Evolutionary conservation across 2,888 invertebrate genomes (phyloP).

Genomic region (Philhelius pedissequus): DNA sequence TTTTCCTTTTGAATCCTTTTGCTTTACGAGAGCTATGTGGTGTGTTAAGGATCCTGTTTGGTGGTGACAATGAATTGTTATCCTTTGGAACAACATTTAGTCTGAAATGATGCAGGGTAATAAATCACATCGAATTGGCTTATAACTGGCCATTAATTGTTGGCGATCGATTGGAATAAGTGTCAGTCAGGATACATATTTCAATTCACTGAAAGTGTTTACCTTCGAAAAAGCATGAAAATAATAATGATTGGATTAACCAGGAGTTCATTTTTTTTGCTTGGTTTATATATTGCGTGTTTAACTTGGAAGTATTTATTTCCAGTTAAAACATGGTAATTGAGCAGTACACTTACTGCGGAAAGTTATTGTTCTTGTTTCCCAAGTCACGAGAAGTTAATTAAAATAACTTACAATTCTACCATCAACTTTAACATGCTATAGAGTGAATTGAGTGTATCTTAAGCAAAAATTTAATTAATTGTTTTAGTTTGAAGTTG

Average conservation of each 20-base stretch:
- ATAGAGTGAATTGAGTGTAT: neutral
- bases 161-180: slow-evolving; percentile 57
- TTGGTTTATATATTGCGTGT: too few species aligned
- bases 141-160: slow-evolving; percentile 60
- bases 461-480: slow-evolving; percentile 33
- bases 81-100: slow-evolving; percentile 54
- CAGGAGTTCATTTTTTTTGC: neutral
- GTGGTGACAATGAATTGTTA: slow-evolving; percentile 64
- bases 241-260: neutral
- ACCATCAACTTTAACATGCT: neutral
- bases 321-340: neutral
- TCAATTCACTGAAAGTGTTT: neutral
- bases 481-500: slow-evolving; percentile 27
- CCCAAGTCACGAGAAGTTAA: slow-evolving; percentile 61
- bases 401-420: slow-evolving; percentile 48
- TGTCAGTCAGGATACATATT: slow-evolving; percentile 23
- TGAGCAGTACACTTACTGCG: neutral
- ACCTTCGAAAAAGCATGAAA: slow-evolving; percentile 26
- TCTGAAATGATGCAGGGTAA: slow-evolving; percentile 12
- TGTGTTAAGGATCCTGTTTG: slow-evolving; percentile 62
- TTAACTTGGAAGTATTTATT: slow-evolving; percentile 16
- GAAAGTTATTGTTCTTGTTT: neutral
- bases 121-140: slow-evolving; percentile 56
- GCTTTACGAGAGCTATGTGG: neutral
- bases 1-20: neutral